Conservation (phyloP, 2,113 vertebrate genomes). For the Phalacrocorax aristotelis region DNA sequence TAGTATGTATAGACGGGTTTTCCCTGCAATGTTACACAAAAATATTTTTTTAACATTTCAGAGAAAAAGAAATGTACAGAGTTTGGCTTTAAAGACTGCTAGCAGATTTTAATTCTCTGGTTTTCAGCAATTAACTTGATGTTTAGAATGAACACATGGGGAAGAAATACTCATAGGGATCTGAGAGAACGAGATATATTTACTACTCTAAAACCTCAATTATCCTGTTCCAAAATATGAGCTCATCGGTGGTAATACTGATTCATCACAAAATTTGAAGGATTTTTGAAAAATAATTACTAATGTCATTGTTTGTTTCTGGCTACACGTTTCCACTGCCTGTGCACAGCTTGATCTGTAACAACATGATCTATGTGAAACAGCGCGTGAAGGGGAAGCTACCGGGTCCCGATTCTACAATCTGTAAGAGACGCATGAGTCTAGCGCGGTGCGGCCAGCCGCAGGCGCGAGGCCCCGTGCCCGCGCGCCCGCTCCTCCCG, state of each 20-base stretch:
- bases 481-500: fast-evolving
- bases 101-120: not conserved
- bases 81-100: not conserved
- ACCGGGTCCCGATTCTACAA: not conserved
- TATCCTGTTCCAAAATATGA: not conserved
- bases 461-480: not conserved
- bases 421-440: not conserved
- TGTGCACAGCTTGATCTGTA: not conserved
- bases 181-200: not conserved
- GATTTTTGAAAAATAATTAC: not conserved
- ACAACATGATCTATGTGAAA: not conserved
- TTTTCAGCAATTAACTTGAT: not conserved
- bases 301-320: not conserved
- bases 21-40: not conserved
- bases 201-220: not conserved
- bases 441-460: fast-evolving
- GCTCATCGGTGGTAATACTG: not conserved
- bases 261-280: not conserved
- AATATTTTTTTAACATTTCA: not conserved
- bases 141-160: fast-evolving
- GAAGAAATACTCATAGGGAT: not conserved
- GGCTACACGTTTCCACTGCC: not conserved
- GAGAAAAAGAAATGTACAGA: not conserved
- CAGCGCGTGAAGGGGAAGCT: not conserved
- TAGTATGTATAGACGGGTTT: not conserved